Conservation (phyloP, 2,797 vertebrate genomes). For the Euthynnus affinis region DNA sequence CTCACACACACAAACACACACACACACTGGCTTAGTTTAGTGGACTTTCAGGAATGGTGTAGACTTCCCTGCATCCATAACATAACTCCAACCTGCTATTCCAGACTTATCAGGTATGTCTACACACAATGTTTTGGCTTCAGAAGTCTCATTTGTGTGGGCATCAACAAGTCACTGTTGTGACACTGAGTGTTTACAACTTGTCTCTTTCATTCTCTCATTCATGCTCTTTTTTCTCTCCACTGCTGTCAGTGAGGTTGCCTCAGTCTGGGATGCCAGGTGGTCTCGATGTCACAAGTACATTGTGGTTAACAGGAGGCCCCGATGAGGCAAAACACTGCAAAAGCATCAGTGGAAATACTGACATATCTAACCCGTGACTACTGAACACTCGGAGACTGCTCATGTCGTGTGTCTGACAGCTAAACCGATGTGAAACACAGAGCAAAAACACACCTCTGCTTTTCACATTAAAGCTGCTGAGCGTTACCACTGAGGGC, state of each 20-base stretch:
- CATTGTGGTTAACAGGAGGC: constrained; percentile 66
- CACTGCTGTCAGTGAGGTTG: background rate
- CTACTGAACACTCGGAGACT: constrained; percentile 62
- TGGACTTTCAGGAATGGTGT: constrained; percentile 35
- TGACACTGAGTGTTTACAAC: constrained; percentile 17
- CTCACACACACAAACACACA: constrained; percentile 21
- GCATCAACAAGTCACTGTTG: constrained; percentile 50
- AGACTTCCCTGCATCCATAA: constrained; percentile 13
- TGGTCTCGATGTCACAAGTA: constrained; percentile 51
- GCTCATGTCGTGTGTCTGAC: constrained; percentile 59
- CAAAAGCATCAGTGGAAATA: constrained; percentile 70
- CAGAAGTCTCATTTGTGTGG: background rate
- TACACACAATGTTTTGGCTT: constrained; percentile 14
- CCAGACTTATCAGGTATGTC: constrained; percentile 17
- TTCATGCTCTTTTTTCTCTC: background rate
- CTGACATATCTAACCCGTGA: constrained; percentile 69
- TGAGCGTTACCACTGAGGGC: constrained; percentile 56
- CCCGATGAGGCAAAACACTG: constrained; percentile 46
- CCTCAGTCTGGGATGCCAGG: constrained; percentile 15
- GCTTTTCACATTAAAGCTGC: constrained; percentile 78
- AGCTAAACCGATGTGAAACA: constrained; percentile 72
- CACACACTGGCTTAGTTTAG: constrained; percentile 30
- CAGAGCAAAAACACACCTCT: constrained; percentile 76
- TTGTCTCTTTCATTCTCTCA: constrained; percentile 20
- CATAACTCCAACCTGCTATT: constrained; percentile 10